Percentiles rank a stretch among this genome's conserved stretches.
phyloP scores from a whole-genome alignment of 2,113 vertebrate species.

The Chloebia gouldiae region DNA sequence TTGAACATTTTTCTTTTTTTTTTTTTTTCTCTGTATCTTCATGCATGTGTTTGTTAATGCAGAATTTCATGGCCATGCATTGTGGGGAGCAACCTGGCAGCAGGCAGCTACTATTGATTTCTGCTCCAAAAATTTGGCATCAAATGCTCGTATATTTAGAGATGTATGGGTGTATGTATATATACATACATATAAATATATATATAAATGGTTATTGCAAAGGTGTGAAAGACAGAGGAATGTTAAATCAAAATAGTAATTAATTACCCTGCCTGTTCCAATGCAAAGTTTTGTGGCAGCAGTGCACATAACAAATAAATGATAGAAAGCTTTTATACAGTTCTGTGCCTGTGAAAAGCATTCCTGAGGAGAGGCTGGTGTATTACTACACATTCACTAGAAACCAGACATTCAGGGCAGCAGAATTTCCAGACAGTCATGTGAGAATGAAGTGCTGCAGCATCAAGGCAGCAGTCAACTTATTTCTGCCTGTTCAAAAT shows the following conservation, averaged over 20 bases:
- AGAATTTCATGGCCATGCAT: background rate
- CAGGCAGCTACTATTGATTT: slow-evolving; percentile 13
- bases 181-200: background rate
- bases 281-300: background rate
- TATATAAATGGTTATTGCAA: background rate
- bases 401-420: slow-evolving; percentile 21
- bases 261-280: background rate
- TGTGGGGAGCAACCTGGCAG: background rate
- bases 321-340: background rate
- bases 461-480: background rate
- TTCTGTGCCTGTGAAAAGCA: background rate
- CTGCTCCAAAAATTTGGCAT: slow-evolving; percentile 28
- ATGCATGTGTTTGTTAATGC: background rate
- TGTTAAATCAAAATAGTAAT: background rate
- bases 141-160: background rate
- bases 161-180: background rate
- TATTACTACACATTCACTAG: background rate
- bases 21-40: background rate
- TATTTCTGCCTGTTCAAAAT: slow-evolving; percentile 4
- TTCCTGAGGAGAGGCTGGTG: background rate
- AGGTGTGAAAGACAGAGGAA: background rate
- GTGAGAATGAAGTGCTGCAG: background rate
- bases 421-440: slow-evolving; percentile 33
- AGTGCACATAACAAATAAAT: background rate
- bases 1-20: background rate